These are phyloP conservation scores for Centropus bengalensis DNA, from an alignment of 2,113 vertebrate species.

Conservation along the genomic window DNA sequence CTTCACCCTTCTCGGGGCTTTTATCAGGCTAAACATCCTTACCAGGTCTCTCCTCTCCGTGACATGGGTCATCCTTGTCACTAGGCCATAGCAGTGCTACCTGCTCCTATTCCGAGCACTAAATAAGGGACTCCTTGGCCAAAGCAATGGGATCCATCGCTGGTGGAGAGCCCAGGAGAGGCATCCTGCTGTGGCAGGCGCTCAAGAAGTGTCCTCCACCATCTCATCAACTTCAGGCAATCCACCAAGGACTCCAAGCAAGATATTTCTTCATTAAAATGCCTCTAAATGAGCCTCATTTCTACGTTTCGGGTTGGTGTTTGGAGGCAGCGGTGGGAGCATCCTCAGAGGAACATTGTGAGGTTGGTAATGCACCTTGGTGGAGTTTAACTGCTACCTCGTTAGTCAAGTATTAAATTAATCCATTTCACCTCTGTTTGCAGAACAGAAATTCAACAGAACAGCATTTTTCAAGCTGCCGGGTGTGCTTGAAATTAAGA, in stretches of 20 bases:
- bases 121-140: accelerated
- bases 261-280: not conserved
- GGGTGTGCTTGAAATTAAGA: not conserved
- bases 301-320: not conserved
- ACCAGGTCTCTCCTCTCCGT: too few species aligned
- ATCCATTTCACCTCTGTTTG: not conserved
- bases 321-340: not conserved
- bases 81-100: accelerated
- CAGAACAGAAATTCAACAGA: not conserved
- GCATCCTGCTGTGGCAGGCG: not conserved
- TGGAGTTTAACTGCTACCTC: not conserved
- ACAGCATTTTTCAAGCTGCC: not conserved
- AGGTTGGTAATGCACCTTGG: not conserved
- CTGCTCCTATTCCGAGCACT: not conserved
- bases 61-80: not conserved
- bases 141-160: accelerated
- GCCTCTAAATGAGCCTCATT: not conserved
- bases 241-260: not conserved
- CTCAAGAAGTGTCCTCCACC: accelerated
- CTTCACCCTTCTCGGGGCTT: accelerated
- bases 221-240: not conserved
- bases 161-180: not conserved
- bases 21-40: not conserved
- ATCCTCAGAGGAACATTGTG: not conserved
- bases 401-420: not conserved